phyloP scores from a whole-genome alignment of 2,113 vertebrate species.

The Hirundichthys speculiger region DNA sequence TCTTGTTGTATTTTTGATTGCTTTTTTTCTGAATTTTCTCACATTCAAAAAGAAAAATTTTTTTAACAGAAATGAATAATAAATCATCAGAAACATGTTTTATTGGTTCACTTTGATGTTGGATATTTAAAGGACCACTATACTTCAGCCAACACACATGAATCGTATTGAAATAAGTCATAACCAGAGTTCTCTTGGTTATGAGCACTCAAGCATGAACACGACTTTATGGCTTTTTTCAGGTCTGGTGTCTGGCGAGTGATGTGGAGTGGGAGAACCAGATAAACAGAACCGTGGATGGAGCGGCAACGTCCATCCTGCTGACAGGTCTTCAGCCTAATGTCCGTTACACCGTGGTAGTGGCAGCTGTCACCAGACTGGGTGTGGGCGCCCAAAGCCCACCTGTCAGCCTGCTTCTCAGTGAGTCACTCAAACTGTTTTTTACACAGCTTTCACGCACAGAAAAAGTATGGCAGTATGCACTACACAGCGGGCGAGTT shows the following conservation, averaged over 20 bases:
- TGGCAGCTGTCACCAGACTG: slow-evolving; percentile 88
- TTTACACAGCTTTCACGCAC: slow-evolving; percentile 2
- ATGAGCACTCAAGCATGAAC: slow-evolving; percentile 8
- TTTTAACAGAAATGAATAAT: no score
- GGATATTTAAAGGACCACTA: no score
- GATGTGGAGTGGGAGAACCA: slow-evolving; percentile 84
- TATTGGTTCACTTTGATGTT: no score
- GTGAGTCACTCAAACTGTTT: slow-evolving; percentile 84
- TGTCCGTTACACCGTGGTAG: slow-evolving; percentile 82
- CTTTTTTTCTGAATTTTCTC: no score
- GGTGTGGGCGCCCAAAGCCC: slow-evolving; percentile 86
- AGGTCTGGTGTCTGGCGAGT: slow-evolving; percentile 94
- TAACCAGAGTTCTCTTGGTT: neutral
- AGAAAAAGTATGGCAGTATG: slow-evolving; percentile 3
- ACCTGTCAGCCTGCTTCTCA: slow-evolving; percentile 84
- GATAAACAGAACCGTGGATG: slow-evolving; percentile 89
- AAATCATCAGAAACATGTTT: no score
- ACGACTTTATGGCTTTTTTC: slow-evolving; percentile 3
- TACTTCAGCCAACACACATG: no score
- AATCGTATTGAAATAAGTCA: neutral
- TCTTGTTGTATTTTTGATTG: no score
- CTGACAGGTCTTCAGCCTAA: slow-evolving; percentile 86
- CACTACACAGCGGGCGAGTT: neutral
- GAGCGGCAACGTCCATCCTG: slow-evolving; percentile 81
- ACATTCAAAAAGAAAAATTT: no score